Evolutionary conservation across 2,888 invertebrate genomes (phyloP).

Genomic region (Syritta pipiens): DNA sequence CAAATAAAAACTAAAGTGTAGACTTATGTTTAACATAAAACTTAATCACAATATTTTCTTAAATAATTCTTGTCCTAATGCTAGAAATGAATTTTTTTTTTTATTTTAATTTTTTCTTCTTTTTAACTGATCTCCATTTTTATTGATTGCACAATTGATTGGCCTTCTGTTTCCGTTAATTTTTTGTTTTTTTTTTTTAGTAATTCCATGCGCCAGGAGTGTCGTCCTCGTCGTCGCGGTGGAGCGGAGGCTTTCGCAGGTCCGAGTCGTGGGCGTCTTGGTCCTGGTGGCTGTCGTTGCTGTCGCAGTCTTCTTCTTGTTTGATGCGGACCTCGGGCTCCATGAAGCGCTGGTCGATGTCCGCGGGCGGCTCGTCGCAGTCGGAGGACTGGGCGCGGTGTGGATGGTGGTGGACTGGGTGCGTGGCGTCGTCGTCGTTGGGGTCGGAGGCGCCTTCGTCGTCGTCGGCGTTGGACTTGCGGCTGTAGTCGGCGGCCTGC

Average conservation of each 20-base stretch:
- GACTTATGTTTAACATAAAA: conserved; percentile 69
- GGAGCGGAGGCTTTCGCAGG: conserved; percentile 35
- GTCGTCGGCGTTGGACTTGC: conserved; percentile 80
- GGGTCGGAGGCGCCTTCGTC: conserved; percentile 86
- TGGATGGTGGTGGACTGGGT: conserved; percentile 51
- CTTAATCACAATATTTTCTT: conserved; percentile 68
- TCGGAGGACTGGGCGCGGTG: conserved; percentile 63
- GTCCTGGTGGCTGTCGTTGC: conserved; percentile 70
- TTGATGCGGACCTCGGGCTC: conserved; percentile 78
- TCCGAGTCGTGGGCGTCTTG: conserved; percentile 47
- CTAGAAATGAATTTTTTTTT: neutral
- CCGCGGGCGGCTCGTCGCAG: conserved; percentile 72
- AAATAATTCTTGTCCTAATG: neutral
- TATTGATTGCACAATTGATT: conserved; percentile 66
- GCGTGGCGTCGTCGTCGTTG: conserved; percentile 70
- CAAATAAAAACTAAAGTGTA: conserved; percentile 54
- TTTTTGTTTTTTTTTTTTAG: no score
- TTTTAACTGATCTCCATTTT: conserved; percentile 16
- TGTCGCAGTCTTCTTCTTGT: conserved; percentile 76
- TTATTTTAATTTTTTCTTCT: conserved; percentile 25
- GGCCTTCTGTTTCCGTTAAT: no score
- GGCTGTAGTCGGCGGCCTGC: conserved; percentile 85
- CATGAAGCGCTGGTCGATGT: conserved; percentile 76
- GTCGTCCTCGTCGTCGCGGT: conserved; percentile 56
- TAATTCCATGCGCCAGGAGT: conserved; percentile 65